Base-by-base conservation (phyloP, 1,140 invertebrate genomes). In the Caenorhabditis brenneri region DNA sequence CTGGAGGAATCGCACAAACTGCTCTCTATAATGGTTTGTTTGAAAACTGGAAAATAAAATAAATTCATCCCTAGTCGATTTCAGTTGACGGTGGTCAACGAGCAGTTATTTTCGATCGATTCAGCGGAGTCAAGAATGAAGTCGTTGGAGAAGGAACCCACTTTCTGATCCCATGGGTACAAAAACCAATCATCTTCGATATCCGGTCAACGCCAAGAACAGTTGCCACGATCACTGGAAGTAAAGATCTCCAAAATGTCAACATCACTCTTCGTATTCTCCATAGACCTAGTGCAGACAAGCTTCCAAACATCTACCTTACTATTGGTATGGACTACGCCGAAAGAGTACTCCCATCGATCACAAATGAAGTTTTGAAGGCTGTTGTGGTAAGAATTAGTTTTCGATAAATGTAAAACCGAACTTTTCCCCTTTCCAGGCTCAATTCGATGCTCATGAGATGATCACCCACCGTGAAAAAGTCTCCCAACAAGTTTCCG, bases 241-340 rank as follows among this genome's bases (percentile, higher is more conserved):
- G 96, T 91, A 99, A 99, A 94, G 98, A 99, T 95, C 93, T 99
- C 84, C 98, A 99, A 92, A 99, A 98, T 93, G 97, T 99, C 0
- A 98, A 97, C 92, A 99, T 99, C 88, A 99, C 98, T 65, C 93
- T 99, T 24, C 94, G 98, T 93, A 97, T 99, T 91, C 92, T 99
- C 83, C 99, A 98, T 92, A 93, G 97, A 91, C 98, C 98, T 31
- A 92, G 95, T 48, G 95, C 96, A 24, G 94, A 95, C 81, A 93
- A 95, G 86, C 92, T 99, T 55, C 94, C 94, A 9, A 95, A 94
- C 91, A 98, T 99, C 88, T 99, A 96, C 91, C 96, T 95, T 22
- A 98, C 97, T 88, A 93, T 99, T 58, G 98, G 98, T 88, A 92
- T 95, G 87, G 98, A 99, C 92, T 99, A 99, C 92, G 97, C 99